Base-by-base conservation (phyloP, 2,888 invertebrate genomes). In the Capitulum mitella region DNA sequence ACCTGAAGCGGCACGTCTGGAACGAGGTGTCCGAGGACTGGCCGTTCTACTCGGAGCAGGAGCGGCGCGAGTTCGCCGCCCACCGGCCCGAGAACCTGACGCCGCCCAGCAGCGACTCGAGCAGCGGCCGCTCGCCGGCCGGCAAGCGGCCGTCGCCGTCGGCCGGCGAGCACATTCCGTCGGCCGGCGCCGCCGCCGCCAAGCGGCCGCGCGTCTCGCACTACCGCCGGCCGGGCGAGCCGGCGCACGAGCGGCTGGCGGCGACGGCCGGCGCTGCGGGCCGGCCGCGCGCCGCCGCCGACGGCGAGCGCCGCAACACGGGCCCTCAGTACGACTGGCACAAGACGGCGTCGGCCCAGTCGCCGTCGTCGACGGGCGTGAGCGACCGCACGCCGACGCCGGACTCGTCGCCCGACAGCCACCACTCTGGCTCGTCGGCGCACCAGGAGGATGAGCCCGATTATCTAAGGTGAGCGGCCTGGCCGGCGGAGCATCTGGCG, bases 11-110 rank as follows among this genome's bases (percentile, higher is more conserved):
- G 84, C 91, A 92, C 85, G 89, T 93, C 84, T 97, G 95, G 94
- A 93, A 93, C 85, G 97, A 97, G 85, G 94, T 96, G 82, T 92
- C 94, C 84, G 93, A 93, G 85, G 93, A 94, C 85, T 97, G 97
- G 97, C 94, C 94, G 81, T 96, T 93, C 88, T 97, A 95, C 85
- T 90, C 92, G 34, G 95, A 96, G 84, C 92, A 93, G 85, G 97
- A 97, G 86, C 90, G 90, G 86, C 92, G 76, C 46, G 79, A 79
- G n/a, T 64, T 61, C 34, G 77, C 64, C 64, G 70, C 80, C n/a
- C 78, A 79, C 58, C 70, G 80, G 40, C 94, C 94, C 84, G 93
- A 94, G 88, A 95, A 94, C 87, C 88, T 95, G 84, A 95, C 94
- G 81, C 94, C 95, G 80, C 94, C 95, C 61, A 90, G 93, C 82